These are phyloP conservation scores for Xyrauchen texanus DNA, from an alignment of 2,113 vertebrate species.

Conservation along the genomic window DNA sequence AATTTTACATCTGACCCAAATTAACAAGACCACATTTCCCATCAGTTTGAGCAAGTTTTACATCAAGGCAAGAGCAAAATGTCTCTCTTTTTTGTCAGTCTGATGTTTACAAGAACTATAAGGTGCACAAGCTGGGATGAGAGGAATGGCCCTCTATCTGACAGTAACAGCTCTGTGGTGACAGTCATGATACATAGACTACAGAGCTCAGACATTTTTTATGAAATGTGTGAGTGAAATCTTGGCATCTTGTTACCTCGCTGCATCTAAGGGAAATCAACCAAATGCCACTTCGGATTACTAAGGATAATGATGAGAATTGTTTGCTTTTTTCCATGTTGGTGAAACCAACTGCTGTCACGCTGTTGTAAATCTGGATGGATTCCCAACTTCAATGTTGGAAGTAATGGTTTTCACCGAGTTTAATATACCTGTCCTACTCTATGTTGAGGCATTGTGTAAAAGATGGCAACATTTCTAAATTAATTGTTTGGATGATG, in stretches of 20 bases:
- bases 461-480: no score
- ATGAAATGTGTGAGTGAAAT: background rate
- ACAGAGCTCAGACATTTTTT: background rate
- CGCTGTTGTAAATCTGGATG: no score
- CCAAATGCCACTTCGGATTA: background rate
- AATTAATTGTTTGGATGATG: no score
- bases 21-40: constrained; percentile 51
- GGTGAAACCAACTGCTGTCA: no score
- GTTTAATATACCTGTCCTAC: no score
- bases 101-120: background rate
- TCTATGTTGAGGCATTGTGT: no score
- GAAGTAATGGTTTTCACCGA: no score
- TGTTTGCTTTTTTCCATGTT: no score
- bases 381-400: no score
- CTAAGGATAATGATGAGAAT: no score
- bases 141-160: background rate
- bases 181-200: no score
- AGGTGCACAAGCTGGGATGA: background rate
- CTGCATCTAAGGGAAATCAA: background rate
- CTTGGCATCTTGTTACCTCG: constrained; percentile 4
- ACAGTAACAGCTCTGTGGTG: background rate
- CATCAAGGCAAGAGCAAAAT: constrained; percentile 62
- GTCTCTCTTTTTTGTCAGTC: constrained; percentile 62
- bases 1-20: constrained; percentile 61
- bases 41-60: constrained; percentile 65